Base-by-base conservation (phyloP, 1,140 invertebrate genomes). In the Drosophila lacteicornis region DNA sequence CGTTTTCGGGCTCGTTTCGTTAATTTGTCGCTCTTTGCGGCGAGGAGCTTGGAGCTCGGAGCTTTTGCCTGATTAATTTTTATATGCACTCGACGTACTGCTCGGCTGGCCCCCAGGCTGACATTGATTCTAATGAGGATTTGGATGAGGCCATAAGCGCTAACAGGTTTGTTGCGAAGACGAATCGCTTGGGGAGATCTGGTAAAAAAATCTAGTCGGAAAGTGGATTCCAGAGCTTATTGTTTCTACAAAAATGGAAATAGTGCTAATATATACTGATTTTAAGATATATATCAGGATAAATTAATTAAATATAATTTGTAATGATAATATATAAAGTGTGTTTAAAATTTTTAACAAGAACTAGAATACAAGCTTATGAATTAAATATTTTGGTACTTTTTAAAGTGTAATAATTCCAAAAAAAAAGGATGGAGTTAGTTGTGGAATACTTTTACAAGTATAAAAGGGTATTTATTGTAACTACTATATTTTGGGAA, bases 1-100 rank as follows among this genome's bases (percentile, higher is more conserved):
- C 43, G 78, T 57, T 76, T 77, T 82, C 42, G 56, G 60, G 40
- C 59, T 75, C 59, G 56, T 80, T 76, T 55, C 51, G 66, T 75
- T 84, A 84, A 84, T 84, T 84, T 84, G 81, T 84, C 62, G 66
- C 51, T 73, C 69, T 58, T 27, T 71, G 67, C 45, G 67, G 22
- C 49, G 27, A 40, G 69, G 67, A 50, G 8, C 30, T 2, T 0
- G 9, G 33, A 33, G 33, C 33, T 33, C 33, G 9, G 33, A 36
- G 70, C 55, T 73, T 67, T 71, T 73, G 55, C 70, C 73, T 76
- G 74, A 76, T 76, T 76, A 76, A 76, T 76, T 76, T 76, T 76
- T 67, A 76, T 76, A 76, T 76, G 73, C 73, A 30, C 73, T 60
- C 43, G 63, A 40, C 36, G 62, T 66, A 30, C 47, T 3, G 12